Evolutionary conservation across 2,797 vertebrate genomes (phyloP).

Genomic region (Etheostoma perlongum): DNA sequence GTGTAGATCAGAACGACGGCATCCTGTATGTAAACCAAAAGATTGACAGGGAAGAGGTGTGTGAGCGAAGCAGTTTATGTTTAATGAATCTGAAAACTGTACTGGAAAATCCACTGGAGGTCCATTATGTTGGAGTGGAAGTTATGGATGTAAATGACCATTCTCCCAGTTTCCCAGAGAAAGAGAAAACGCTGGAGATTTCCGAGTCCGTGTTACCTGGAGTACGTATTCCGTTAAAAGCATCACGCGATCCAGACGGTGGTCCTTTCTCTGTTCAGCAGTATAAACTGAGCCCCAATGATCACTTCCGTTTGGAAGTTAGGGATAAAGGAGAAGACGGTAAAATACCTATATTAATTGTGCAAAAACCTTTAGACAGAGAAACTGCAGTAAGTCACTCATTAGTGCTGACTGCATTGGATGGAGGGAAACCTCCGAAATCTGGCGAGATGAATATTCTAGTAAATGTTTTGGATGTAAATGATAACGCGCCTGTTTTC

Average conservation of each 20-base stretch:
- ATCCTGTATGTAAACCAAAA: slow-evolving; percentile 70
- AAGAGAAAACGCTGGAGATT: slow-evolving; percentile 67
- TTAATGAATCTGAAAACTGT: slow-evolving; percentile 73
- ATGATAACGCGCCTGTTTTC: slow-evolving; percentile 84
- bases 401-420: slow-evolving; percentile 44
- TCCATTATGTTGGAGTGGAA: slow-evolving; percentile 60
- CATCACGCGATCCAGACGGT: slow-evolving; percentile 68
- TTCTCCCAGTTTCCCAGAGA: slow-evolving; percentile 59
- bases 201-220: slow-evolving; percentile 61
- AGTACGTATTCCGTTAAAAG: slow-evolving; percentile 58
- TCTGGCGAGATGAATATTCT: slow-evolving; percentile 49
- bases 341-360: slow-evolving; percentile 68
- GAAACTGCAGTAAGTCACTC: slow-evolving; percentile 14
- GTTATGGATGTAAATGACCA: slow-evolving; percentile 74
- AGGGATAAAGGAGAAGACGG: slow-evolving; percentile 66
- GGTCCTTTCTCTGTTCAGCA: slow-evolving; percentile 68
- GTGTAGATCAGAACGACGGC: slow-evolving; percentile 76
- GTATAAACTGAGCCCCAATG: slow-evolving; percentile 70
- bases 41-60: slow-evolving; percentile 84
- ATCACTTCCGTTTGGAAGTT: slow-evolving; percentile 71
- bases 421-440: slow-evolving; percentile 71
- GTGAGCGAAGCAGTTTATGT: slow-evolving; percentile 66
- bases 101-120: slow-evolving; percentile 70
- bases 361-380: slow-evolving; percentile 68
- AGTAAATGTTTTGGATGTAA: slow-evolving; percentile 76